These are phyloP conservation scores for Ochropleura leucogaster DNA, from an alignment of 2,888 invertebrate species.

Conservation along the genomic window DNA sequence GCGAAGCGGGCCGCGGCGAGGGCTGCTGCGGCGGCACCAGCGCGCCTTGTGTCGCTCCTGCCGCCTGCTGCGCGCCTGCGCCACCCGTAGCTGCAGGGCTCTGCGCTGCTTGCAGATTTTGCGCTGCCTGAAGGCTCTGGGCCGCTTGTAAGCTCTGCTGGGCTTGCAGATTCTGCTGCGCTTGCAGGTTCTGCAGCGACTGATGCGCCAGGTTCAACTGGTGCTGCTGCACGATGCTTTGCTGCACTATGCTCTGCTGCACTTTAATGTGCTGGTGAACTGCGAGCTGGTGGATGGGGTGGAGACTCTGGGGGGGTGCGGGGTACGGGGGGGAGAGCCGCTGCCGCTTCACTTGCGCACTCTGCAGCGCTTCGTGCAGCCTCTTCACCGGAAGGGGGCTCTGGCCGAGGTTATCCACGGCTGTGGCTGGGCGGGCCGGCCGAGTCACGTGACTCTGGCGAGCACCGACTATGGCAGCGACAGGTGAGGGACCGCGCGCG, in stretches of 20 bases:
- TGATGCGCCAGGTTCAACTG: slow-evolving; percentile 88
- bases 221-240: slow-evolving; percentile 88
- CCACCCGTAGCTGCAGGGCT: slow-evolving; percentile 84
- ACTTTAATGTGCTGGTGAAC: slow-evolving; percentile 89
- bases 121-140: slow-evolving; percentile 76
- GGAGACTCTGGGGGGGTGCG: slow-evolving; percentile 86
- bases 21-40: slow-evolving; percentile 88
- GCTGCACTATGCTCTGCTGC: slow-evolving; percentile 88
- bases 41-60: slow-evolving; percentile 84
- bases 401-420: slow-evolving; percentile 91
- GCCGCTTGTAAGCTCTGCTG: slow-evolving; percentile 78
- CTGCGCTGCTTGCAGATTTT: slow-evolving; percentile 77
- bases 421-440: slow-evolving; percentile 89
- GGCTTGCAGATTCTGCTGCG: slow-evolving; percentile 78
- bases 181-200: slow-evolving; percentile 85
- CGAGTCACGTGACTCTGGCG: slow-evolving; percentile 90
- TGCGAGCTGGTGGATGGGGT: slow-evolving; percentile 87
- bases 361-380: slow-evolving; percentile 91
- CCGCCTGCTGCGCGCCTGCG: slow-evolving; percentile 82
- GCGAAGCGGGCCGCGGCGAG: slow-evolving; percentile 84
- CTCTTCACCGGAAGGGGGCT: slow-evolving; percentile 90
- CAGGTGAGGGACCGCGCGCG: slow-evolving; percentile 85
- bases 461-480: slow-evolving; percentile 88
- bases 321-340: slow-evolving; percentile 91
- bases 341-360: slow-evolving; percentile 91